These are phyloP conservation scores for Pygathrix nemaeus DNA, from an alignment of 2,113 vertebrate species.

Conservation along the genomic window DNA sequence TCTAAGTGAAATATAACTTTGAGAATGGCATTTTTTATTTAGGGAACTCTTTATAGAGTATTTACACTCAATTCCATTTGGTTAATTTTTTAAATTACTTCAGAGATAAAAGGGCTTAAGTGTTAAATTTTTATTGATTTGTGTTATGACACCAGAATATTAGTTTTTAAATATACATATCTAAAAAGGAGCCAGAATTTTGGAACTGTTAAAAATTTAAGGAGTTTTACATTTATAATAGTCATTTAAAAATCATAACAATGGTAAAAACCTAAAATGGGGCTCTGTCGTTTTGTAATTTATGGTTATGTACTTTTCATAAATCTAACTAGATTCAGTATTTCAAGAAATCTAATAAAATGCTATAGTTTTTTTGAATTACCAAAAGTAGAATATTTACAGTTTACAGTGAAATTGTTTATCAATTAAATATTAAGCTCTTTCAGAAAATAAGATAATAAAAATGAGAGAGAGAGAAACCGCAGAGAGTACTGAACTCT, in stretches of 20 bases:
- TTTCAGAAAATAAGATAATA: background rate
- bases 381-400: background rate
- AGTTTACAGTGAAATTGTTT: background rate
- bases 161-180: background rate
- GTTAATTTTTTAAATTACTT: background rate
- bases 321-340: background rate
- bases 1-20: background rate
- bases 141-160: background rate
- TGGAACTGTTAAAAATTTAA: background rate
- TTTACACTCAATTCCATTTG: background rate
- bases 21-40: background rate
- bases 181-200: background rate
- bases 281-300: background rate
- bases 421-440: background rate
- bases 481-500: background rate
- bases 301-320: background rate
- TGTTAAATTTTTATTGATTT: background rate
- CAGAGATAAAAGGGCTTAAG: background rate
- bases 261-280: background rate
- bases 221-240: background rate
- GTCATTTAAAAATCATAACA: background rate
- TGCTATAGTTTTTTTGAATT: background rate
- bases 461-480: background rate
- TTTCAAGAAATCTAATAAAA: slow-evolving; percentile 18
- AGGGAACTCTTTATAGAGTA: background rate